These are phyloP conservation scores for Okapia johnstoni DNA, from an alignment of 2,113 vertebrate genomes.

Conservation along the genomic window DNA sequence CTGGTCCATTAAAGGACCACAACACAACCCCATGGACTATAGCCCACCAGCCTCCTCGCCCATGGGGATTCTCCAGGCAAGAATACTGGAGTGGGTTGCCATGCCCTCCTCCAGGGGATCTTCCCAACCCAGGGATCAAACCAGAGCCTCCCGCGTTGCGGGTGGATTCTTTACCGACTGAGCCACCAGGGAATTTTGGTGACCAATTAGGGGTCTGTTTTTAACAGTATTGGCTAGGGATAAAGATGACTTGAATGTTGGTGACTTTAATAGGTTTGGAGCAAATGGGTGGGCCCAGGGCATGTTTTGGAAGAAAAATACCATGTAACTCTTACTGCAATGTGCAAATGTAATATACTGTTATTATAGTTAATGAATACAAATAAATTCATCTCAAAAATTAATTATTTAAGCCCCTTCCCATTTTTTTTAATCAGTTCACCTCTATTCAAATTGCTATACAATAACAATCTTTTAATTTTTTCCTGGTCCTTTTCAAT, in stretches of 20 bases:
- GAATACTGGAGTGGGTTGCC: neutral
- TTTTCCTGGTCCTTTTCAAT: neutral
- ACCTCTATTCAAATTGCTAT: neutral
- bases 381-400: neutral
- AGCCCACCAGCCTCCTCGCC: rapidly evolving
- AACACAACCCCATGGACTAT: neutral
- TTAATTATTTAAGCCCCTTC: neutral
- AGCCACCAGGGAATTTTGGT: neutral
- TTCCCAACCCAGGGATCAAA: neutral
- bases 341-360: neutral
- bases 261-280: neutral
- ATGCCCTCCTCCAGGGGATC: neutral
- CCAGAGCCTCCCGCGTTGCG: rapidly evolving
- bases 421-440: neutral
- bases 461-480: neutral
- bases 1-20: no score
- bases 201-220: neutral
- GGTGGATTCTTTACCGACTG: neutral
- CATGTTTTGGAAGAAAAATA: neutral
- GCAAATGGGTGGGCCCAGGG: neutral
- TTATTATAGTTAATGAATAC: neutral
- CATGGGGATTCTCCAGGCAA: neutral
- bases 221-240: neutral
- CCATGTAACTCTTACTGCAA: neutral
- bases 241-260: neutral